A percentile compares a stretch with the other conserved stretches of the same genome.
phyloP scores from a whole-genome alignment of 2,113 vertebrate species.

The cattle (Bos taurus) region DNA sequence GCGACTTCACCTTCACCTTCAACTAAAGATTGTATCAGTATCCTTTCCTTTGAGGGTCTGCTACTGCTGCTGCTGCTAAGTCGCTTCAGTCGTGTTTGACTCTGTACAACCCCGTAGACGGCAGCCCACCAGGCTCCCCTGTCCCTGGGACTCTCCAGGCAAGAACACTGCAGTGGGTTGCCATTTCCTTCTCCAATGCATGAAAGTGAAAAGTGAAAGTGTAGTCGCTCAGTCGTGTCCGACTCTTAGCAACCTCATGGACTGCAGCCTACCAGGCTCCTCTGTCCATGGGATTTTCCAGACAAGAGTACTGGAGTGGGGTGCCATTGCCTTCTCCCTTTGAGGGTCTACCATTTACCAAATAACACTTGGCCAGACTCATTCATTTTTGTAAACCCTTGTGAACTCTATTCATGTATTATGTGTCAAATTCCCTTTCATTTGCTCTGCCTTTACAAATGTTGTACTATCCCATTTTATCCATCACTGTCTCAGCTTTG shows the following conservation, averaged over 20 bases:
- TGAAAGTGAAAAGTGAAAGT: too few relatives aligned
- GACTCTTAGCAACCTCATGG: too few relatives aligned
- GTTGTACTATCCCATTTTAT: background rate
- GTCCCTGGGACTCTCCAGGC: too few relatives aligned
- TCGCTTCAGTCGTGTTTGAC: too few relatives aligned
- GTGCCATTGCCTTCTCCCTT: background rate
- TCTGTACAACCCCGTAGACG: too few relatives aligned
- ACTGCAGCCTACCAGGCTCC: too few relatives aligned
- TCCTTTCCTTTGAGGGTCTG: background rate
- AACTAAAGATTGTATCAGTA: background rate
- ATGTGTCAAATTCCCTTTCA: background rate
- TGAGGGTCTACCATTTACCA: background rate
- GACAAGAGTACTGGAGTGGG: too few relatives aligned
- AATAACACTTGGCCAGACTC: background rate
- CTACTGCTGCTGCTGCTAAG: background rate
- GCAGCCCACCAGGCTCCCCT: too few relatives aligned
- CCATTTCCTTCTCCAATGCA: too few relatives aligned
- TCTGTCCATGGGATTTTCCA: too few relatives aligned
- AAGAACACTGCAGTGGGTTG: too few relatives aligned
- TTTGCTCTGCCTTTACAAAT: background rate
- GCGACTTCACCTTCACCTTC: background rate
- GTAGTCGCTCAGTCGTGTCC: too few relatives aligned
- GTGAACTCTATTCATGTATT: background rate
- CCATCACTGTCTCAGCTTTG: background rate
- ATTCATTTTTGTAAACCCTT: background rate